Base-by-base conservation (phyloP, 2,888 invertebrate species). In the Noctua pronuba region DNA sequence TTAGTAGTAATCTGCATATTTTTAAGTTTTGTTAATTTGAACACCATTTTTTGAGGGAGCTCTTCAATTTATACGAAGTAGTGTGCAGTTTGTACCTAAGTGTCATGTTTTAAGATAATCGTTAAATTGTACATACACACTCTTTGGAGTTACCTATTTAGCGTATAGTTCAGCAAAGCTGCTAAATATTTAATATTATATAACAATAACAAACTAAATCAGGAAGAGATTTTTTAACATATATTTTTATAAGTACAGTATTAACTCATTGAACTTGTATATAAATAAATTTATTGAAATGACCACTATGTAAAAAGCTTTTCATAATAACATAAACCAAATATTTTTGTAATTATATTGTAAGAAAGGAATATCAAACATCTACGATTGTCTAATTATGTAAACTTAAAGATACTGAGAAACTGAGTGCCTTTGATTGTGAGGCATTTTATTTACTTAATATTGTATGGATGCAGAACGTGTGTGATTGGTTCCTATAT, bases 361-460 rank as follows among this genome's bases (percentile, higher is more conserved):
- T 11, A 13, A n/a, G 10, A n/a, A 64, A 62, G 18, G 18, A 62
- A 44, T 69, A 31, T 41, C n/a, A 66, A 62, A 67, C 70, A 58
- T 65, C 38, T n/a, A 74, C 67, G 38, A 76, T 71, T 80, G 41
- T 84, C 52, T 69, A 70, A 65, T 58, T n/a, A 31, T 81, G 73
- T 49, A 46, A 80, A 55, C 31, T 66, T 73, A 88, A 86, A 78
- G 79, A 88, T 86, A 84, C 82, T 88, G 86, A 82, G 6, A 75
- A 70, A 62, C 52, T 2, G 68, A 73, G 79, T 86, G 86, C 86
- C 86, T 86, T 86, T 73, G 44, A 68, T 65, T 65, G 64, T 69
- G 55, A 67, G 85, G 83, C 75, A 88, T 83, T 83, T 83, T 83
- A 87, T 79, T 83, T 89, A 84, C 85, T 86, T 60, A 86, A 83